A percentile compares a stretch with the other conserved stretches of the same genome.
phyloP scores from a whole-genome alignment of 2,797 vertebrate genomes.

The Melopsittacus undulatus region DNA sequence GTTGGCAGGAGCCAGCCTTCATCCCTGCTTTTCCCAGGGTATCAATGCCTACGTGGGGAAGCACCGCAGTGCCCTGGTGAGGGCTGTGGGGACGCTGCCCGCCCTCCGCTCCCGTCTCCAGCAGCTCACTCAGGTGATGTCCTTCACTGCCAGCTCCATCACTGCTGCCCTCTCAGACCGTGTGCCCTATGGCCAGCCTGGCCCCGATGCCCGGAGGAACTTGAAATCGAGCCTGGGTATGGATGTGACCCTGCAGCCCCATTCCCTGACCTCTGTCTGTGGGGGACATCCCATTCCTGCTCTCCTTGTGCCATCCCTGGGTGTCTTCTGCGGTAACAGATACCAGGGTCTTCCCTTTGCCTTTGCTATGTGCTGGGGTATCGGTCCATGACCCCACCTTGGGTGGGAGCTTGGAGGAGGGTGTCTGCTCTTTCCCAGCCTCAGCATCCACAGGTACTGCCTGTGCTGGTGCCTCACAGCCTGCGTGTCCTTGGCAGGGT shows the following conservation, averaged over 20 bases:
- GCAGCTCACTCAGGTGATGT: conserved; percentile 86
- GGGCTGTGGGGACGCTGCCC: conserved; percentile 77
- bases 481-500: conserved; percentile 76
- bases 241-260: neutral
- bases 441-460: rapidly evolving
- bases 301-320: neutral
- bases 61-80: conserved; percentile 84
- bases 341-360: neutral
- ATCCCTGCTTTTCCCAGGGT: conserved; percentile 60
- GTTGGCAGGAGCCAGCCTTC: neutral
- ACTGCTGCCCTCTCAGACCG: conserved; percentile 85
- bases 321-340: neutral
- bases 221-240: conserved; percentile 95
- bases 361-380: neutral
- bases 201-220: conserved; percentile 85
- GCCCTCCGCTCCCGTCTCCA: conserved; percentile 76
- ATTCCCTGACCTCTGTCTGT: neutral
- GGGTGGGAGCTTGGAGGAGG: neutral
- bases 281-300: rapidly evolving
- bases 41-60: conserved; percentile 83
- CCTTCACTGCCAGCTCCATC: conserved; percentile 87
- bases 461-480: neutral
- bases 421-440: rapidly evolving
- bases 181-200: conserved; percentile 79
- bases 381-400: rapidly evolving